Percentiles rank a stretch among this genome's conserved stretches.
phyloP scores from a whole-genome alignment of 2,888 invertebrate species.

The Gymnosoma rotundatum region DNA sequence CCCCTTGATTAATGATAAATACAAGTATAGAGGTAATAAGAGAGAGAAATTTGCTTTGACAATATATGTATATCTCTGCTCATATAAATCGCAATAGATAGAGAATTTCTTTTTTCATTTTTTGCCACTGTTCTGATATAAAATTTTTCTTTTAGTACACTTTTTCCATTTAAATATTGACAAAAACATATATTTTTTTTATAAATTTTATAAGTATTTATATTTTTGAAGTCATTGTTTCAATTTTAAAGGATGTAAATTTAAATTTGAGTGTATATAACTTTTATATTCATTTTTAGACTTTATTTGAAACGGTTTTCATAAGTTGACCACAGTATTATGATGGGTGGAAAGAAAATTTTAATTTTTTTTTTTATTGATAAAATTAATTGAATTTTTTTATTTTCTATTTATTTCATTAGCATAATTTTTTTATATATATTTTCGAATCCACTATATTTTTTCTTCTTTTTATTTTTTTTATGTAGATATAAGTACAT shows the following conservation, averaged over 20 bases:
- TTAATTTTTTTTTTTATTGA: neutral
- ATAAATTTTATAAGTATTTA: neutral
- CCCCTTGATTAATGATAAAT: slow-evolving; percentile 35
- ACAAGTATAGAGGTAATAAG: slow-evolving; percentile 17
- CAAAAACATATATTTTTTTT: slow-evolving; percentile 23
- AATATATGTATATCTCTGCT: slow-evolving; percentile 61
- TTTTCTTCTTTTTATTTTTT: slow-evolving; percentile 32
- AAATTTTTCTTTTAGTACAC: slow-evolving; percentile 59
- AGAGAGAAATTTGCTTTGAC: slow-evolving; percentile 37
- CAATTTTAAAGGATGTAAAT: slow-evolving; percentile 4
- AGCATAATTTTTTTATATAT: slow-evolving; percentile 13
- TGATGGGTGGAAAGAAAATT: slow-evolving; percentile 3
- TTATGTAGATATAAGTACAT: slow-evolving; percentile 36
- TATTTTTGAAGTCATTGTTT: slow-evolving; percentile 17
- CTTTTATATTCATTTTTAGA: slow-evolving; percentile 25
- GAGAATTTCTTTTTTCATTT: slow-evolving; percentile 76
- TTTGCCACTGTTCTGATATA: slow-evolving; percentile 62
- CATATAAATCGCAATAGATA: slow-evolving; percentile 79
- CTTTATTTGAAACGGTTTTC: slow-evolving; percentile 35
- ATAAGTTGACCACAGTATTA: slow-evolving; percentile 37
- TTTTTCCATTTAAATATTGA: slow-evolving; percentile 54
- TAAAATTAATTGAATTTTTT: neutral
- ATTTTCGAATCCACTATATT: slow-evolving; percentile 35
- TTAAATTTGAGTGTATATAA: slow-evolving; percentile 14
- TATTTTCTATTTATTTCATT: neutral